Conservation (phyloP, 2,797 vertebrate species). For the Poeciliopsis turneri region DNA sequence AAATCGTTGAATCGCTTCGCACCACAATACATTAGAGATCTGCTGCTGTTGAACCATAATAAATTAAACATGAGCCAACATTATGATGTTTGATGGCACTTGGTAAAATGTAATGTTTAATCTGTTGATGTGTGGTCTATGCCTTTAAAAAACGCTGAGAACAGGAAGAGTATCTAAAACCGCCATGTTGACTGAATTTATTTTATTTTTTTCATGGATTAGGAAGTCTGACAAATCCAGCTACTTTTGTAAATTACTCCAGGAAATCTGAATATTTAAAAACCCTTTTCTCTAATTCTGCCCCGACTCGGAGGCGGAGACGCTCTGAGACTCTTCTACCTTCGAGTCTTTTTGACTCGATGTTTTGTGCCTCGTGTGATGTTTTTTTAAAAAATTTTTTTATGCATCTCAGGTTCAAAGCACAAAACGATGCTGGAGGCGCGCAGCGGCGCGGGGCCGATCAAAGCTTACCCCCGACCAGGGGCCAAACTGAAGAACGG, state of each 20-base stretch:
- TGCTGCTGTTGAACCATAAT: too few species aligned
- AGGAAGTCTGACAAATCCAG: neutral
- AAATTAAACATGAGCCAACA: too few species aligned
- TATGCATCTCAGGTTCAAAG: conserved; percentile 87
- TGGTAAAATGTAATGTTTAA: too few species aligned
- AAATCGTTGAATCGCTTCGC: too few species aligned
- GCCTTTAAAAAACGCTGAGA: neutral
- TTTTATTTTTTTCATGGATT: neutral
- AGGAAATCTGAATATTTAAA: neutral
- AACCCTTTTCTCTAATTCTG: neutral
- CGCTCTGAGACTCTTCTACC: neutral
- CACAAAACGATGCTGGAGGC: conserved; percentile 98
- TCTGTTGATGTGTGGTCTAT: too few species aligned
- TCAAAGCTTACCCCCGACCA: conserved; percentile 94
- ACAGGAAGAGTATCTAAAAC: too few species aligned
- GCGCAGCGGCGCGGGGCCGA: conserved; percentile 92
- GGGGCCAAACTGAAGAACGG: conserved; percentile 91
- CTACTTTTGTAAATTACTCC: neutral
- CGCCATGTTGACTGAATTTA: too few species aligned
- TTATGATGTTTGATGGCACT: too few species aligned
- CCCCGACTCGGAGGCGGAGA: neutral
- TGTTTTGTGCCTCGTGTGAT: neutral
- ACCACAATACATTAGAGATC: too few species aligned
- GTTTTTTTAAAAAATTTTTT: conserved; percentile 19
- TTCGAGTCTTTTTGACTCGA: neutral